Percentiles rank a stretch among this genome's conserved stretches.
phyloP scores from a whole-genome alignment of 2,797 vertebrate species.

The Melanotaenia pygmaea region DNA sequence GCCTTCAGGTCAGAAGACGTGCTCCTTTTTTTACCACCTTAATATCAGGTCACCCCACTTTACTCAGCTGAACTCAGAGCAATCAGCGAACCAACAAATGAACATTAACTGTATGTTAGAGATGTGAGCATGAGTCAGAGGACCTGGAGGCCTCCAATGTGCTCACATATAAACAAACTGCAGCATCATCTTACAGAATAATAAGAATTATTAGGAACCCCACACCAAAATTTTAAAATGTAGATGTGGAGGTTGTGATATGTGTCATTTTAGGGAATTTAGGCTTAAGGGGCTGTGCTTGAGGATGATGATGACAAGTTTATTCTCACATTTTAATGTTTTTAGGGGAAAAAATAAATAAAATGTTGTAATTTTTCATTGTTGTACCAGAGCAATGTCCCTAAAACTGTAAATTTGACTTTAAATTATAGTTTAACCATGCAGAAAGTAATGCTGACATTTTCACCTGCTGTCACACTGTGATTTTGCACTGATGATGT shows the following conservation, averaged over 20 bases:
- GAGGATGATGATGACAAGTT: too few relatives aligned
- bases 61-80: constrained; percentile 20
- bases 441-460: neutral
- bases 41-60: constrained; percentile 56
- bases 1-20: constrained; percentile 35
- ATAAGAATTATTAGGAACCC: too few relatives aligned
- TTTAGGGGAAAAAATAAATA: neutral
- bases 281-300: too few relatives aligned
- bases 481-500: neutral
- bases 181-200: constrained; percentile 3
- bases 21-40: neutral
- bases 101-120: neutral
- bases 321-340: too few relatives aligned
- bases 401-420: neutral
- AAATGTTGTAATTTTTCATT: neutral
- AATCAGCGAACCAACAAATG: neutral
- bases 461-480: neutral
- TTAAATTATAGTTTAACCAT: neutral
- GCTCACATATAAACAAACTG: neutral
- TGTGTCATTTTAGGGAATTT: too few relatives aligned
- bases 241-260: neutral
- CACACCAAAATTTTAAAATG: neutral
- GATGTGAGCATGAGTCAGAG: constrained; percentile 15
- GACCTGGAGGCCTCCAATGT: constrained; percentile 24
- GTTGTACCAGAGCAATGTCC: neutral